Conservation (phyloP, 2,113 vertebrate species). For the Pogona vitticeps region DNA sequence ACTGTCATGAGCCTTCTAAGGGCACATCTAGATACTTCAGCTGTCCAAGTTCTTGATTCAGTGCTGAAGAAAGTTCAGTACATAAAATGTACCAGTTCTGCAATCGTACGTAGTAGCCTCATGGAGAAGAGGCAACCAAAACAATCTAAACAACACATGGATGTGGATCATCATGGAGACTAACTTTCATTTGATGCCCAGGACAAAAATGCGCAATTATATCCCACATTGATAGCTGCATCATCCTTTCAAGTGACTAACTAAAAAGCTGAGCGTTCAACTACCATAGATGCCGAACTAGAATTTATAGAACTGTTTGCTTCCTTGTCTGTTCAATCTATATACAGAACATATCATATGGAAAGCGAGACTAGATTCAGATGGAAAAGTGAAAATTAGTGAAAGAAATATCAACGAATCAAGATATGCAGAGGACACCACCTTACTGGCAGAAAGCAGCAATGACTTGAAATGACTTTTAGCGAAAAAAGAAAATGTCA, state of each 20-base stretch:
- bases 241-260: not conserved
- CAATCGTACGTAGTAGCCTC: not conserved
- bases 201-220: not conserved
- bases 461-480: too few species aligned
- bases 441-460: too few species aligned
- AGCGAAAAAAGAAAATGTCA: too few species aligned
- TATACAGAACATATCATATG: too few species aligned
- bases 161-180: not conserved
- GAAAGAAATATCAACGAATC: too few species aligned
- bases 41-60: not conserved
- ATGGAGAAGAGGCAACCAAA: not conserved
- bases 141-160: not conserved
- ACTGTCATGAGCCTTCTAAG: not conserved
- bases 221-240: not conserved
- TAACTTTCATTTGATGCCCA: not conserved
- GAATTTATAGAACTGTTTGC: not conserved
- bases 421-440: too few species aligned
- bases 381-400: too few species aligned
- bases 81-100: not conserved
- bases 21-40: not conserved
- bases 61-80: not conserved
- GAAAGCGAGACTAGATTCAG: too few species aligned
- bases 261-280: not conserved
- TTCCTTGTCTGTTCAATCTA: not conserved
- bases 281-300: not conserved